Evolutionary conservation across 1,140 invertebrate genomes (phyloP), one percentile per base, ranked within the genome.

Genomic region (Tetramorium alpestre): DNA sequence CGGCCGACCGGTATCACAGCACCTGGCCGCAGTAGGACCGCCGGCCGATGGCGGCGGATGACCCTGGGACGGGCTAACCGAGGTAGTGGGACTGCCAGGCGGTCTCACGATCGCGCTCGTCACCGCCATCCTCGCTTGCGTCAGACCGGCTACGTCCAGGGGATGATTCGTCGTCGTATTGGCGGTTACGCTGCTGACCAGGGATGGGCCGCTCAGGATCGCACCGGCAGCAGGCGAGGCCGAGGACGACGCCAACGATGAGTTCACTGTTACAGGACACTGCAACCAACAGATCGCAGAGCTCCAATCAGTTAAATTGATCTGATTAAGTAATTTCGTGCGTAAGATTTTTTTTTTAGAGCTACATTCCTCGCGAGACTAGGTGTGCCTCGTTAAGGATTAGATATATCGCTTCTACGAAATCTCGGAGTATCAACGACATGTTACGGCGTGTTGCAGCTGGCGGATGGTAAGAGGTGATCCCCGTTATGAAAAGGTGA

Each of bases 1-100:
- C 8, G 98, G 98, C 64, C 98, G 96, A 64, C 98, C 98, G 78
- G 98, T 98, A 95, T 99, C 98, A 95, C 98, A 99, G 95, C 98
- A 99, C 89, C 97, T 96, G 80, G 86, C 93, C 82, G 95, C 93
- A 51, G 95, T 94, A 8, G 96, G 95, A 28, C 95, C 95, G n/a
- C 96, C 93, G 13, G 95, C 94, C 51, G 96, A 95, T 51, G 94
- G 96, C 94, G 94, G 96, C 91, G 93, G 96, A 92, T 91, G 96
- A 92, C 92, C 96, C 93, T 93, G 96, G 94, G 89, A 96, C 89
- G 90, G 94, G 91, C 92, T 94, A 47, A 93, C 95, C 92, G 93
- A 94, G 49, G 92, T 91, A 78, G 94, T 94, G 72, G 94, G 95
- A 87, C 94, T 95, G 25, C 94, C 94, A 13, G 94, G 92, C 41